phyloP scores from a whole-genome alignment of 2,797 vertebrate genomes.

The Malurus splendens region DNA sequence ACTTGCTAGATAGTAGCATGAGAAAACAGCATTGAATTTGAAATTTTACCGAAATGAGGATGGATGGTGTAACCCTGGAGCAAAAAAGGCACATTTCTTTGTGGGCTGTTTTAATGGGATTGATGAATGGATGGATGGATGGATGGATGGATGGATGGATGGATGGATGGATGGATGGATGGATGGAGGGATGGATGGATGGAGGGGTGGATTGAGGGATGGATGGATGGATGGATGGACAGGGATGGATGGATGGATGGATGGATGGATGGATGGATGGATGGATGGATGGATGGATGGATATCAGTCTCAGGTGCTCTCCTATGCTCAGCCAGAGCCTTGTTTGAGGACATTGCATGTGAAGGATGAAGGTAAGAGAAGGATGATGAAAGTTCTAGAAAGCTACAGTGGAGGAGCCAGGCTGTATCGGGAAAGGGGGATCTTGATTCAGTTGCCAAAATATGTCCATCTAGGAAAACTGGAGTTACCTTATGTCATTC shows the following conservation, averaged over 20 bases:
- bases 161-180: too few relatives aligned
- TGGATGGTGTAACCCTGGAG: not conserved
- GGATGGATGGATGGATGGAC: too few relatives aligned
- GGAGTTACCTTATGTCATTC: not conserved
- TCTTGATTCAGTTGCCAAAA: not conserved
- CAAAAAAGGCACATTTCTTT: not conserved
- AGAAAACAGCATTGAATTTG: not conserved
- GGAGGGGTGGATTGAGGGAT: not conserved
- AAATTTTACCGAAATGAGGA: not conserved
- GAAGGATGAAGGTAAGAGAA: not conserved
- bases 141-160: too few relatives aligned
- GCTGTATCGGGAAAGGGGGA: not conserved
- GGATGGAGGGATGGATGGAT: not conserved
- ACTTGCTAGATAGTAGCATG: not conserved
- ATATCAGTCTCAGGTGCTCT: not conserved
- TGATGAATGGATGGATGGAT: not conserved
- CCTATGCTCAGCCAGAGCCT: not conserved
- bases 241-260: too few relatives aligned
- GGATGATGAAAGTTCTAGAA: not conserved
- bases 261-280: too few relatives aligned
- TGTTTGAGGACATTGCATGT: not conserved
- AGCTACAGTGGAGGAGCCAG: fast-evolving
- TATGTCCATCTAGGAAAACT: not conserved
- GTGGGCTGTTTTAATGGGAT: not conserved
- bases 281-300: not conserved